Evolutionary conservation across 2,888 invertebrate species (phyloP).

Genomic region (Dolichopus griseipennis): DNA sequence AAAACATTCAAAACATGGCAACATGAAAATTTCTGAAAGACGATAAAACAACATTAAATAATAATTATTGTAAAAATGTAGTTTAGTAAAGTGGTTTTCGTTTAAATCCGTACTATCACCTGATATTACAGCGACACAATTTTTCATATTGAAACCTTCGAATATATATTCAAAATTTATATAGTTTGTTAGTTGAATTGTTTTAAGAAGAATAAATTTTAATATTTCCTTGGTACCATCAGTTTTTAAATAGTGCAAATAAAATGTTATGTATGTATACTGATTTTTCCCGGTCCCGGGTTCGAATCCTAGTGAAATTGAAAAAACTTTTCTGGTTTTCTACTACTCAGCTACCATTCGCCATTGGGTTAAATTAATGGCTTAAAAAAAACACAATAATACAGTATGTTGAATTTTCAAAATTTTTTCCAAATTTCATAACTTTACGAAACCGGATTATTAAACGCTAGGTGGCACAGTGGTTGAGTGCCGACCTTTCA

Average conservation of each 20-base stretch:
- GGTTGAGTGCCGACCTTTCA: no score
- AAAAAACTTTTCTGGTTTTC: no score
- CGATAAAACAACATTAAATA: no score
- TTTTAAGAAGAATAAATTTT: constrained; percentile 33
- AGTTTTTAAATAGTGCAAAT: constrained; percentile 35
- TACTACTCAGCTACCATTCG: no score
- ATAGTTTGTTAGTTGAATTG: constrained; percentile 36
- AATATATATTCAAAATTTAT: constrained; percentile 33
- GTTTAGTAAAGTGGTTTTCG: constrained; percentile 30
- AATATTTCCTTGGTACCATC: constrained; percentile 30
- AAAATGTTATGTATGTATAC: constrained; percentile 35
- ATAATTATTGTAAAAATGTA: no score
- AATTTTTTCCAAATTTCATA: constrained; percentile 39
- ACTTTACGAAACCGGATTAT: constrained; percentile 36
- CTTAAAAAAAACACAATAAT: no score
- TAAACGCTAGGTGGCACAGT: no score
- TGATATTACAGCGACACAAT: constrained; percentile 37
- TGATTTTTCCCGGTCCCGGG: no score
- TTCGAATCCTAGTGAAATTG: no score
- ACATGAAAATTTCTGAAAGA: constrained; percentile 32
- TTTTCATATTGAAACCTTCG: constrained; percentile 36
- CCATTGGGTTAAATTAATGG: no score
- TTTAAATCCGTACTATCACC: constrained; percentile 34
- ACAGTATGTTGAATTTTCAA: no score
- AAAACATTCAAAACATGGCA: constrained; percentile 30